Percentiles rank a stretch among this genome's conserved stretches.
phyloP scores from a whole-genome alignment of 1,140 invertebrate genomes.

The Drosophila pandora region DNA sequence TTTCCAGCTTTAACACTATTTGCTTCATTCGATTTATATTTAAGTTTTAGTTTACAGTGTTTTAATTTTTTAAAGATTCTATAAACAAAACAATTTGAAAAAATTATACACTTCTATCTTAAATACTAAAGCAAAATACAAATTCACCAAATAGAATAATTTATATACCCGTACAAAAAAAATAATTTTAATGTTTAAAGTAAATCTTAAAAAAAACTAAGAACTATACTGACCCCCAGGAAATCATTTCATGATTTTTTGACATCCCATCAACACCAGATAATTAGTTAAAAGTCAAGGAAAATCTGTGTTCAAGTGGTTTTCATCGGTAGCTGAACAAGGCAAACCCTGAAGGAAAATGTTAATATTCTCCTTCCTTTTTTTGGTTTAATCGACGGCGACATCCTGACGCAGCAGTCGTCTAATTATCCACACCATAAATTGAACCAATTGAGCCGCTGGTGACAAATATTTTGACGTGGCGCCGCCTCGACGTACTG shows the following conservation, averaged over 20 bases:
- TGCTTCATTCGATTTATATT: too few relatives aligned
- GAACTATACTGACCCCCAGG: background rate
- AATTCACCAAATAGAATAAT: too few relatives aligned
- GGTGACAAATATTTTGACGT: slow-evolving; percentile 81
- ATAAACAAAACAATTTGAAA: too few relatives aligned
- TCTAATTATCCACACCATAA: slow-evolving; percentile 70
- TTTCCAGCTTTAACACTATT: too few relatives aligned
- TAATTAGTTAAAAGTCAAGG: slow-evolving; percentile 38
- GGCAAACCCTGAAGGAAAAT: slow-evolving; percentile 10
- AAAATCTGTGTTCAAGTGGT: slow-evolving; percentile 54
- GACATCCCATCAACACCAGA: slow-evolving; percentile 24
- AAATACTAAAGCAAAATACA: too few relatives aligned
- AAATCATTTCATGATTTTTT: background rate
- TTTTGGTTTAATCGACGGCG: slow-evolving; percentile 60
- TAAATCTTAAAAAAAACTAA: background rate
- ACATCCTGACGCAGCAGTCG: slow-evolving; percentile 63
- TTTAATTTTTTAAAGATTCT: too few relatives aligned
- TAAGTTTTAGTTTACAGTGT: too few relatives aligned
- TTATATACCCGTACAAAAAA: too few relatives aligned
- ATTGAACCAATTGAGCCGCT: slow-evolving; percentile 69
- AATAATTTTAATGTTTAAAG: too few relatives aligned
- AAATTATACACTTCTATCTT: too few relatives aligned
- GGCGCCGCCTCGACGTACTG: slow-evolving; percentile 49
- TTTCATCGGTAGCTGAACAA: slow-evolving; percentile 5
- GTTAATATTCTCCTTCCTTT: slow-evolving; percentile 18